Percentiles rank a stretch among this genome's conserved stretches.
Evolutionary conservation across 2,888 invertebrate species (phyloP).

Genomic region (Cephus sareptanus): DNA sequence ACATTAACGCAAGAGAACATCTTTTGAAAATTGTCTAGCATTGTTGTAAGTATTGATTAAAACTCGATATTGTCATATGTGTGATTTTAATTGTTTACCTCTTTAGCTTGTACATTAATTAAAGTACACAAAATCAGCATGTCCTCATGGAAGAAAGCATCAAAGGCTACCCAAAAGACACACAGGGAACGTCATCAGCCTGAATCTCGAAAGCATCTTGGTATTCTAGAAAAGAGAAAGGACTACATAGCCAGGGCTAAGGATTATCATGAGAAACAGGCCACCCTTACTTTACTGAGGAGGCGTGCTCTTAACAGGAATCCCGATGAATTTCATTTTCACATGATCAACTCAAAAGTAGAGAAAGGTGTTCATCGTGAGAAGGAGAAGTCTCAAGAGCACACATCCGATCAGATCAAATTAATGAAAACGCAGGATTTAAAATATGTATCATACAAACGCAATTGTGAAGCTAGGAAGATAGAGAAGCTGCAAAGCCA

Average conservation of each 20-base stretch:
- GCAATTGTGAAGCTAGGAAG: constrained; percentile 84
- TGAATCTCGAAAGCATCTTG: constrained; percentile 79
- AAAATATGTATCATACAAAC: constrained; percentile 88
- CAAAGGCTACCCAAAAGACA: constrained; percentile 85
- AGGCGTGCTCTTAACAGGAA: constrained; percentile 91
- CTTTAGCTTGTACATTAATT: no score
- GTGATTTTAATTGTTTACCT: no score
- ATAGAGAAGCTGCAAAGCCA: constrained; percentile 80
- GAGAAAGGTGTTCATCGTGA: constrained; percentile 73
- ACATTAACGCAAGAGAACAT: no score
- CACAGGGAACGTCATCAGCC: constrained; percentile 90
- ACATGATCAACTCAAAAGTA: constrained; percentile 92
- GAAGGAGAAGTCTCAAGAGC: constrained; percentile 76
- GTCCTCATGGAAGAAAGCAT: constrained; percentile 92
- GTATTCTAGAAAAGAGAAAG: constrained; percentile 88
- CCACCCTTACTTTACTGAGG: constrained; percentile 82
- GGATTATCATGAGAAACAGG: constrained; percentile 85
- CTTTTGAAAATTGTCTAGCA: no score
- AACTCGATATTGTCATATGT: no score
- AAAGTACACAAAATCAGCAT: constrained; percentile 64
- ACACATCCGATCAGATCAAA: constrained; percentile 85
- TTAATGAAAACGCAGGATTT: constrained; percentile 93
- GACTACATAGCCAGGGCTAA: constrained; percentile 84
- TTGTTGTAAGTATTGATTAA: no score
- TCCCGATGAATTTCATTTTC: constrained; percentile 98